phyloP scores from a whole-genome alignment of 53 echinoderm and acorn worm species.

The Echinometra lucunter region DNA sequence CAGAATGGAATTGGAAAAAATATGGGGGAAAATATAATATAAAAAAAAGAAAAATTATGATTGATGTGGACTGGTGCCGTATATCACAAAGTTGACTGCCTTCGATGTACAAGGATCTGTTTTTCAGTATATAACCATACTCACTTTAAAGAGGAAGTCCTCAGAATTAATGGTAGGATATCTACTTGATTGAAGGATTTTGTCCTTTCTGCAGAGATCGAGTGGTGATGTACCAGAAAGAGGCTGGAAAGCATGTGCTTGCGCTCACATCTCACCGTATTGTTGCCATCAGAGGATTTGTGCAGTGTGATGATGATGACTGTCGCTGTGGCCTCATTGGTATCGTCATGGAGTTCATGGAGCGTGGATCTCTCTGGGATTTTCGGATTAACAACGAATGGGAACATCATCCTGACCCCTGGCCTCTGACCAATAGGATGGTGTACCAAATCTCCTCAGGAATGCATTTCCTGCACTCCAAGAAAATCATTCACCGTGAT shows the following conservation, averaged over 20 bases:
- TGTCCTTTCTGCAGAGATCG: background rate
- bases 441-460: background rate
- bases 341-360: slow-evolving; percentile 29
- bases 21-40: background rate
- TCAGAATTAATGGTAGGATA: background rate
- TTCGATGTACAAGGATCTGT: background rate
- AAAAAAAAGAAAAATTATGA: background rate
- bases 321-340: slow-evolving; percentile 19
- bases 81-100: background rate
- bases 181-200: background rate
- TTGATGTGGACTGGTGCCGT: background rate
- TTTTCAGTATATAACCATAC: background rate
- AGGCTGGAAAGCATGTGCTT: background rate
- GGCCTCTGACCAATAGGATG: slow-evolving; percentile 35
- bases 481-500: slow-evolving; percentile 32
- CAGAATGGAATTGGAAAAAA: too few relatives aligned
- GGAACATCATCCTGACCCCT: background rate
- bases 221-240: background rate
- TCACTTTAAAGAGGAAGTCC: background rate
- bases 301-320: background rate
- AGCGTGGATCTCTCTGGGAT: background rate
- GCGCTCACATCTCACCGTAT: background rate
- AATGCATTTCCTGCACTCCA: slow-evolving; percentile 32
- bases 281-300: background rate
- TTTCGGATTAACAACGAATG: background rate